Conservation (phyloP, 2,888 invertebrate genomes). For the Sesia bembeciformis region DNA sequence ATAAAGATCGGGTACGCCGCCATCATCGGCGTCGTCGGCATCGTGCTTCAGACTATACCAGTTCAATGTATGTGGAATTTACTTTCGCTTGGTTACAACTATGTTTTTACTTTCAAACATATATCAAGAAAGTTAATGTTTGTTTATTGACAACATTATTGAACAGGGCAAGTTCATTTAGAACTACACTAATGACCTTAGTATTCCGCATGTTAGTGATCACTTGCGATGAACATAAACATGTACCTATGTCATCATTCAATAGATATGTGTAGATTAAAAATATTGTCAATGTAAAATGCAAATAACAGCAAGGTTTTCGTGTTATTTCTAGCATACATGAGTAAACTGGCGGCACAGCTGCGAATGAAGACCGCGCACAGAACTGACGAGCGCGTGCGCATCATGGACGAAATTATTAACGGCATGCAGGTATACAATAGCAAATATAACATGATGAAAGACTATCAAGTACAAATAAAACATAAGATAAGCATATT, state of each 20-base stretch:
- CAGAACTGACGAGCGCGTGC: conserved; percentile 91
- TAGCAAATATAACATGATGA: too few relatives aligned
- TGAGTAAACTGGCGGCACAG: conserved; percentile 76
- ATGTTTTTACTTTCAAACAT: conserved; percentile 1
- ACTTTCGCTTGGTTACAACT: neutral
- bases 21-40: conserved; percentile 84
- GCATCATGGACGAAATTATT: conserved; percentile 96
- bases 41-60: conserved; percentile 86
- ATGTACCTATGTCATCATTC: too few relatives aligned
- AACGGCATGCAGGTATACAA: conserved; percentile 91
- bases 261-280: too few relatives aligned
- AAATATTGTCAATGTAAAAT: too few relatives aligned
- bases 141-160: too few relatives aligned
- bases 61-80: conserved; percentile 79
- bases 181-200: too few relatives aligned
- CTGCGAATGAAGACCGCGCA: conserved; percentile 86
- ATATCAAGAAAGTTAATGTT: neutral
- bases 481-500: too few relatives aligned
- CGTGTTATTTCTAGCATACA: conserved; percentile 61
- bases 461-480: too few relatives aligned
- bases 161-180: too few relatives aligned
- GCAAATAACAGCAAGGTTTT: too few relatives aligned
- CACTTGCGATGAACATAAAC: too few relatives aligned
- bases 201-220: too few relatives aligned
- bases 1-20: conserved; percentile 81